Evolutionary conservation across 2,888 invertebrate genomes (phyloP), one percentile per base, ranked within the genome.

Genomic region (Heliconius erato): DNA sequence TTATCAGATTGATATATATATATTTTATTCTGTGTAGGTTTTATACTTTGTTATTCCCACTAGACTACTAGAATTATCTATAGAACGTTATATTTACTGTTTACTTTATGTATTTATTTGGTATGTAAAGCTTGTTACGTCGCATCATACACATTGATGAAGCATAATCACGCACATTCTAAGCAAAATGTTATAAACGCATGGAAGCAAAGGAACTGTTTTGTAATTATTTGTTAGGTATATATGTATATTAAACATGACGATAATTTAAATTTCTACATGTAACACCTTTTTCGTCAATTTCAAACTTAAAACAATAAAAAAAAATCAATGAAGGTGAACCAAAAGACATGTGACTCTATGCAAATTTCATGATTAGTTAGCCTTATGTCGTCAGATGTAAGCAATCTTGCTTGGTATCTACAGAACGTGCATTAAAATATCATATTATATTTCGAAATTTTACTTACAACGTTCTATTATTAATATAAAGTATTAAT

Each of bases 61-160:
- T 54, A 7, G 7, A 54, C 23, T 9, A 68, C 28, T 49, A 68
- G 74, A 79, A 65, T 67, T 40, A 19, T 67, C 40, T 32, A 23
- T 44, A 59, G 44, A 35, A 23, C 59, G 65, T 26, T 63, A 49
- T 74, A 79, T 82, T 44, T 59, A 71, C 35, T n/a, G 40, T 79
- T 68, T 59, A 67, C n/a, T 80, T 79, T 35, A 32, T 79, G 85
- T 84, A 78, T 83, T 80, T 84, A 80, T 85, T 89, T 88, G 88
- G 89, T 88, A 92, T 92, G 88, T 90, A 84, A 86, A 86, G 86
- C 88, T 87, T 86, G 87, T 74, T 82, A 85, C 78, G 80, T 85
- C 87, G 86, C 85, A 63, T 72, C 76, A 82, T 85, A 84, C 85
- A 84, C 87, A 90, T 89, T 88, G 85, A 87, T 87, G 81, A 83